Evolutionary conservation across 2,797 vertebrate species (phyloP).

Genomic region (Chelonia mydas): DNA sequence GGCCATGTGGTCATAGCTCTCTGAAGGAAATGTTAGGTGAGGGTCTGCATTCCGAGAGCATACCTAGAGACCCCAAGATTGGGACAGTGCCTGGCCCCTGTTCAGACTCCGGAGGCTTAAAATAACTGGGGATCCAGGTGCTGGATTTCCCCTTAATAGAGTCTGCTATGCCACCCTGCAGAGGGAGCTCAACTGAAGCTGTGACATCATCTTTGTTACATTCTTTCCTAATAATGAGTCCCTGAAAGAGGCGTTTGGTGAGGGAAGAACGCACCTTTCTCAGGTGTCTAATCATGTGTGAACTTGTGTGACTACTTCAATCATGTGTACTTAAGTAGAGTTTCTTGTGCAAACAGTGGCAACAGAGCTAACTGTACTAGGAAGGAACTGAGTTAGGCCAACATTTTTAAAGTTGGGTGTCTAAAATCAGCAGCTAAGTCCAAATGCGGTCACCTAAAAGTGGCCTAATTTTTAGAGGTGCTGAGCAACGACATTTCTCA

Average conservation of each 20-base stretch:
- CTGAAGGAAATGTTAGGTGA: background rate
- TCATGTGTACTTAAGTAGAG: background rate
- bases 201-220: background rate
- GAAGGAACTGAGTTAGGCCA: background rate
- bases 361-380: background rate
- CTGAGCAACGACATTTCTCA: background rate
- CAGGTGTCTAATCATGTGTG: background rate
- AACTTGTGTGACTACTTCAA: background rate
- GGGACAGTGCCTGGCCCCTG: background rate
- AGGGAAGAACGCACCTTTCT: background rate
- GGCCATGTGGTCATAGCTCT: background rate
- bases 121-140: background rate
- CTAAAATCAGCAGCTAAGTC: background rate
- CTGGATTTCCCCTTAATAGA: background rate
- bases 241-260: background rate
- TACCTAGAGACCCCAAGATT: background rate
- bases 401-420: background rate
- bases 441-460: background rate
- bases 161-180: background rate
- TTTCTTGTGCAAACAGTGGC: background rate
- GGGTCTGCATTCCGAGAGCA: background rate
- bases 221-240: background rate
- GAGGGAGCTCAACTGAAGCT: background rate
- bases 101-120: background rate
- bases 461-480: background rate